Evolutionary conservation across 2,888 invertebrate species (phyloP), one percentile per base, ranked within the genome.

Genomic region (Lacanobia wlatinum): DNA sequence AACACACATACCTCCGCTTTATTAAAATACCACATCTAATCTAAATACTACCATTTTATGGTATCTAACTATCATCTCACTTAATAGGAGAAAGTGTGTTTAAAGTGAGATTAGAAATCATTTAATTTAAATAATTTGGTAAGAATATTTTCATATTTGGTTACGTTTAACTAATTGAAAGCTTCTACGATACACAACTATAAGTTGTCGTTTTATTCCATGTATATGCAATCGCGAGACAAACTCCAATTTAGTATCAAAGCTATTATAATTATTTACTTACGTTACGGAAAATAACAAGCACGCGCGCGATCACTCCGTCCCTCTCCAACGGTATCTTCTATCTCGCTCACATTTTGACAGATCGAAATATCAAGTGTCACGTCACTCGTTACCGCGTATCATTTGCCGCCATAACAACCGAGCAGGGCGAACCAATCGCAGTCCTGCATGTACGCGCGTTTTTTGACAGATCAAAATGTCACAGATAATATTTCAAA

Each of bases 321-420:
- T 91, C 91, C 80, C 89, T 52, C 85, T 91, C 90, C 84, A 78
- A 72, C 74, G 56, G 78, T 71, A 80, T 90, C 88, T 87, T 84
- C 90, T 83, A 70, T 93, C 94, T 91, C 93, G 90, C 87, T 94
- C 94, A 86, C 86, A 87, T 91, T 91, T 92, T 94, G 94, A 95
- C 95, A 94, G 93, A 90, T 92, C 90, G 88, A 87, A 90, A 90
- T 83, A 89, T 89, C 92, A 93, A 93, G 93, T 92, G 92, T 90
- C 88, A 87, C 84, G 72, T 76, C 82, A 81, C 82, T 76, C 73
- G 87, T 83, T 83, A 89, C 87, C 83, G 82, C 82, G 81, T 88
- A 88, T 83, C 86, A 82, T 76, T 84, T 76, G 82, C 83, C 82
- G 80, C 83, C 86, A 84, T 84, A 84, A 79, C 78, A 83, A 85